Evolutionary conservation across 2,113 vertebrate species (phyloP), one percentile per base, ranked within the genome.

Genomic region (Pandion haliaetus): DNA sequence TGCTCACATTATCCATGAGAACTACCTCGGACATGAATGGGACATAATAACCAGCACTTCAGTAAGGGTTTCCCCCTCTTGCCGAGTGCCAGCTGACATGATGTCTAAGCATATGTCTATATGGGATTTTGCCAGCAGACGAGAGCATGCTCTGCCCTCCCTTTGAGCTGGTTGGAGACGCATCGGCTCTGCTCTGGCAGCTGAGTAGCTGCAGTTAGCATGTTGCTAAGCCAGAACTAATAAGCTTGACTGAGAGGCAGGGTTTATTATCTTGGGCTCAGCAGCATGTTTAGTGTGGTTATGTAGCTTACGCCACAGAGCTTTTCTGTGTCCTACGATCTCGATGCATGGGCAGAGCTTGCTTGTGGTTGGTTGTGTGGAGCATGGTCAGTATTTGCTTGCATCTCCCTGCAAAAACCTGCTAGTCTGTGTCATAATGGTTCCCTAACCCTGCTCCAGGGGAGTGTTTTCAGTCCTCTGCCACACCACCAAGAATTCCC

Each of bases 51-150:
- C 32, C 54, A 77, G 94, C 84, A 42, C 82, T 95, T 82, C 78
- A 95, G 89, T 21, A 52, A 66, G 95, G 61, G 65, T 76, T 94
- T 97, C 58, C 77, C 76, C 50, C 34, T 71, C 72, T 80, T 70
- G 73, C 67, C 1, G 10, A 36, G 83, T 40, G 86, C 93, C 96
- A 96, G 94, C 95, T 96, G 96, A 85, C 85, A 72, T 5, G 74
- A 52, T 92, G 96, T 85, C 66, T 61, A 3, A 96, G 85, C 96
- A 93, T 97, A 95, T 97, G 96, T 65, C 87, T 73, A 8, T 21
- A 20, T 91, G 95, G 82, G 96, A 77, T 72, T 82, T 36, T 97
- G 96, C 93, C 96, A 96, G 90, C 92, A 72, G 94, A 89, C 8
- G 0, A 38, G 82, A 88, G 78, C 16, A 1, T 15, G 3, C 95